A percentile compares a stretch with the other conserved stretches of the same genome.
phyloP scores from a whole-genome alignment of 2,888 invertebrate genomes.

The Hartigia nigra region DNA sequence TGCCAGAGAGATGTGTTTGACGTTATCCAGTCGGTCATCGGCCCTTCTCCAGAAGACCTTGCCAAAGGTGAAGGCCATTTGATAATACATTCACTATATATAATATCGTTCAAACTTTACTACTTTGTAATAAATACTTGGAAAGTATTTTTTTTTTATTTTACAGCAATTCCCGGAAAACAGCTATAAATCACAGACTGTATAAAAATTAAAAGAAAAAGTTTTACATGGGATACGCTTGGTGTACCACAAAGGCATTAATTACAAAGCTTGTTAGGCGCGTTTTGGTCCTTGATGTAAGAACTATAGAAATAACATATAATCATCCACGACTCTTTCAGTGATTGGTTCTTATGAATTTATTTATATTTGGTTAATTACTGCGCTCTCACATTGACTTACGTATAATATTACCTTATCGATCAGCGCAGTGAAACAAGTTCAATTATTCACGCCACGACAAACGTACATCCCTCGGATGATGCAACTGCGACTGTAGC shows the following conservation, averaged over 20 bases:
- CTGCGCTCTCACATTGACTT: slow-evolving; percentile 18
- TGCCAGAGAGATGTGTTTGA: not conserved
- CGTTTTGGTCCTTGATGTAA: not conserved
- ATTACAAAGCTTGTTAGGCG: not conserved
- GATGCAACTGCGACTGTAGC: not conserved
- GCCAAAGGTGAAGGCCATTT: slow-evolving; percentile 42
- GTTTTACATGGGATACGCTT: not conserved
- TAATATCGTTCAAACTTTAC: slow-evolving; percentile 9
- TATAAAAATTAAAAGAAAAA: not conserved
- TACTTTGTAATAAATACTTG: not conserved
- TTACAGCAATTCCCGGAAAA: not conserved
- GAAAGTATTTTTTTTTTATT: not conserved
- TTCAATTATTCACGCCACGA: not conserved
- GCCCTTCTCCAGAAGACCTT: slow-evolving; percentile 36
- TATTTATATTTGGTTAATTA: slow-evolving; percentile 48
- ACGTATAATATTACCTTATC: not conserved
- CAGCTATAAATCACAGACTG: not conserved
- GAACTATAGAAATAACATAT: not conserved
- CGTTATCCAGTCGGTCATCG: slow-evolving; percentile 33
- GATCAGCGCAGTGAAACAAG: not conserved
- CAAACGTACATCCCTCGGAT: not conserved
- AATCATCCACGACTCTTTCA: not conserved
- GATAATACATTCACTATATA: not conserved
- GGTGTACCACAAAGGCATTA: not conserved
- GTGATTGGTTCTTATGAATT: not conserved